Evolutionary conservation across 2,797 vertebrate genomes (phyloP), one percentile per base, ranked within the genome.

Genomic region (Schizothorax lantsangensis): DNA sequence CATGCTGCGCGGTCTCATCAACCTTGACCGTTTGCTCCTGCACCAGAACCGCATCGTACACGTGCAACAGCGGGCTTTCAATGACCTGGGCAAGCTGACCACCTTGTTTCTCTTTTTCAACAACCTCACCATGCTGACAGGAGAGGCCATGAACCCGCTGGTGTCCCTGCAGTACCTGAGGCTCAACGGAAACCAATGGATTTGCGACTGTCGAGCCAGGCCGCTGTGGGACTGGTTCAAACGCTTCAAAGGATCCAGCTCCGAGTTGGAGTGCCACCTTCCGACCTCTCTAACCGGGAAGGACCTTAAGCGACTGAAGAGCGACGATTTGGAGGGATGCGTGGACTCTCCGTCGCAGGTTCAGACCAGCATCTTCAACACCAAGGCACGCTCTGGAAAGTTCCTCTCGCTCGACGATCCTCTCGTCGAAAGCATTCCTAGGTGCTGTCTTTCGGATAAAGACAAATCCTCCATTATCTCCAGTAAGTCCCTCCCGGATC

Each of bases 211-310:
- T 92, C 96, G 97, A 54, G 97, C 98, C 0, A 96, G 96, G 52
- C 97, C 97, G 0, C 95, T 99, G 89, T 99, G 98, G 98, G 97
- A 97, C 84, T 99, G 98, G 98, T 98, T 99, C 89, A 97, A 96
- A 89, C 96, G 96, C 89, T 99, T 99, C 91, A 98, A 98, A 84
- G 98, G 98, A 8, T 99, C 98, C 1, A 99, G 98, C 33, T 99
- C 98, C 0, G 97, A 98, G 86, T 92, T 99, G 45, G 98, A 97
- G 92, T 99, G 98, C 91, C 94, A 95, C 49, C 93, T 97, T 66
- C 98, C 98, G 0, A 89, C 93, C 0, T 95, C 91, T 84, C 92
- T 99, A 90, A 95, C 93, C 0, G 97, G 97, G 12, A 96, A 95
- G 43, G 98, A 99, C 92, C 96, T 99, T 84, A 98, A 98, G 90